Conservation (phyloP, 2,888 invertebrate species). For the Ctena decussata region DNA sequence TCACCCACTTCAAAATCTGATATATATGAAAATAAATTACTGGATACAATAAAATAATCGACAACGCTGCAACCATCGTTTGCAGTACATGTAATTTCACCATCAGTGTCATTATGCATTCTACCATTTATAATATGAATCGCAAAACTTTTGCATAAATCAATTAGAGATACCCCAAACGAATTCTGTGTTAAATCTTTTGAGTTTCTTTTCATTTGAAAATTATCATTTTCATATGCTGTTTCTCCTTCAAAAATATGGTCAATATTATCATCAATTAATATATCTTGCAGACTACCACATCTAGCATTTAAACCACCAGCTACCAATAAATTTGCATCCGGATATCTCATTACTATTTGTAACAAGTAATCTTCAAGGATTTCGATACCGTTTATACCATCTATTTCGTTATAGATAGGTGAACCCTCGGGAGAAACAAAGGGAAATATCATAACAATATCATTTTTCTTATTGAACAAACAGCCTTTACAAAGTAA, state of each 20-base stretch:
- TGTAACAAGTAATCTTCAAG: constrained; percentile 1
- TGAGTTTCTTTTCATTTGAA: background rate
- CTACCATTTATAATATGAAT: constrained; percentile 3
- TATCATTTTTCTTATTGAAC: background rate
- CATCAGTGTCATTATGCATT: background rate
- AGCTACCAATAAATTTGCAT: background rate
- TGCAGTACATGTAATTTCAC: background rate
- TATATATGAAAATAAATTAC: background rate
- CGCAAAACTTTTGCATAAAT: background rate
- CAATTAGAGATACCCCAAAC: background rate
- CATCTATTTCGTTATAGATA: background rate
- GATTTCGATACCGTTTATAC: background rate
- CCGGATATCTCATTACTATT: background rate
- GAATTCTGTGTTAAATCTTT: background rate
- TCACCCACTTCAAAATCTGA: background rate
- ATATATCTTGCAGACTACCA: background rate
- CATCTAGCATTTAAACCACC: background rate
- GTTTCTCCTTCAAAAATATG: background rate
- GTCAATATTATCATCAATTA: background rate
- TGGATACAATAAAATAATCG: background rate
- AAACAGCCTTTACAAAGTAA: background rate
- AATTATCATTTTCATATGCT: background rate
- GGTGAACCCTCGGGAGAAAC: background rate
- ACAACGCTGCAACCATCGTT: background rate
- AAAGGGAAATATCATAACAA: background rate